Percentiles rank a stretch among this genome's conserved stretches.
Conservation (phyloP, 2,888 invertebrate species). For the Colostygia pectinataria region DNA sequence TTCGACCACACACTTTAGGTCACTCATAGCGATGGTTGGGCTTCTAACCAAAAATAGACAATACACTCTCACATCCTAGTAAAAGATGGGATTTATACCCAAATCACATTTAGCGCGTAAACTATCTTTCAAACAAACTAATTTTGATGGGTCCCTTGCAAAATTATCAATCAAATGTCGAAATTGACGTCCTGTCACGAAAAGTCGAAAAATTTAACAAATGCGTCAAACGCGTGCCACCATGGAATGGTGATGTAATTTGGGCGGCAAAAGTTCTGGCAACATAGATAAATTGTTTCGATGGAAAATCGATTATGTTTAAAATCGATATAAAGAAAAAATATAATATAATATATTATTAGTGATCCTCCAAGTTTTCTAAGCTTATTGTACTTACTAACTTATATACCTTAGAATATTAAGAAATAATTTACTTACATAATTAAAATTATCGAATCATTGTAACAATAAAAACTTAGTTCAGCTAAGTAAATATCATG, state of each 20-base stretch:
- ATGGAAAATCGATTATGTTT: constrained; percentile 1
- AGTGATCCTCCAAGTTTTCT: no score
- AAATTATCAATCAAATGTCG: constrained; percentile 84
- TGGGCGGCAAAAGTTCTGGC: constrained; percentile 55
- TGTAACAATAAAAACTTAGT: no score
- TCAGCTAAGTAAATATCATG: no score
- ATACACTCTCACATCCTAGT: constrained; percentile 70
- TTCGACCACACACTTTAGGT: constrained; percentile 77
- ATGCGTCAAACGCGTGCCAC: constrained; percentile 77
- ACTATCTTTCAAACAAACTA: constrained; percentile 82
- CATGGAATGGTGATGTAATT: constrained; percentile 73
- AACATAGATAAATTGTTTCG: constrained; percentile 45
- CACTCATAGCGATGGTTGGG: constrained; percentile 63
- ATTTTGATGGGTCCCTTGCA: constrained; percentile 79
- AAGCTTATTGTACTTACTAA: no score
- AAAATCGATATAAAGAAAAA: neutral
- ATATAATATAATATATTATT: no score
- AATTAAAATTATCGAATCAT: no score
- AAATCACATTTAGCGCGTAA: constrained; percentile 77
- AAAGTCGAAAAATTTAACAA: constrained; percentile 78
- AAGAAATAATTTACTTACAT: no score
- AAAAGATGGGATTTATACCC: constrained; percentile 56
- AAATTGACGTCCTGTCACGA: constrained; percentile 83
- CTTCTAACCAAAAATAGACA: constrained; percentile 64
- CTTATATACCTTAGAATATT: no score